Evolutionary conservation across 1,140 invertebrate genomes (phyloP), one percentile per base, ranked within the genome.

Genomic region (Delia radicum): DNA sequence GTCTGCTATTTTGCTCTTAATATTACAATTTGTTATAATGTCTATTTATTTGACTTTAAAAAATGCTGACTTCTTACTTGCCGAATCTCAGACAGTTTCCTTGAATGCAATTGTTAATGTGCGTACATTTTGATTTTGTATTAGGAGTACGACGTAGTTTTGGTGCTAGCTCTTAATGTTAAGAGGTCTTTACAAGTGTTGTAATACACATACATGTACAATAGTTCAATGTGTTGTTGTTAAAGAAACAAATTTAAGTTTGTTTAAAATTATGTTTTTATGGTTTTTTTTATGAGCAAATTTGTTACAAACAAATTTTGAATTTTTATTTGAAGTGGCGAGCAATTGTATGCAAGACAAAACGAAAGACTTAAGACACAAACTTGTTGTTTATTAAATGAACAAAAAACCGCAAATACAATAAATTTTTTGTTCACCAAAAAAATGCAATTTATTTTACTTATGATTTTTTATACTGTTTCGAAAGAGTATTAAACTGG

Each of bases 321-420:
- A 21, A 61, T 10, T 42, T 42, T 42, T 42, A 42, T 42, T 33
- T 63, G 61, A 63, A 27, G n/a, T n/a, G n/a, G n/a, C n/a, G 15
- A 69, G 18, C 4, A 26, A 18, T 8, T 33, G n/a, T 29, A 33
- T 2, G 4, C 27, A 71, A 18, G 3, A n/a, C 12, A 24, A 15
- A 37, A 74, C 76, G 46, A 74, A 77, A 77, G 76, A 77, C 67
- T 74, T 71, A 74, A 74, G 63, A 46, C 37, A 61, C 73, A 67
- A 31, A 77, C 76, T 69, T 27, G 73, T 26, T 74, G 21, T 18
- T 21, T 24, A 6, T 55, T 2, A 55, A 55, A 6, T 55, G 48
- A 10, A 48, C 24, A n/a, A 21, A 21, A 55, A 55, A 55, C 48
- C 48, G 8, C 48, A 55, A 55, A 21, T 21, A 1, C 18, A 21